Base-by-base conservation (phyloP, 2,888 invertebrate species). In the Cyrtodaria siliqua region DNA sequence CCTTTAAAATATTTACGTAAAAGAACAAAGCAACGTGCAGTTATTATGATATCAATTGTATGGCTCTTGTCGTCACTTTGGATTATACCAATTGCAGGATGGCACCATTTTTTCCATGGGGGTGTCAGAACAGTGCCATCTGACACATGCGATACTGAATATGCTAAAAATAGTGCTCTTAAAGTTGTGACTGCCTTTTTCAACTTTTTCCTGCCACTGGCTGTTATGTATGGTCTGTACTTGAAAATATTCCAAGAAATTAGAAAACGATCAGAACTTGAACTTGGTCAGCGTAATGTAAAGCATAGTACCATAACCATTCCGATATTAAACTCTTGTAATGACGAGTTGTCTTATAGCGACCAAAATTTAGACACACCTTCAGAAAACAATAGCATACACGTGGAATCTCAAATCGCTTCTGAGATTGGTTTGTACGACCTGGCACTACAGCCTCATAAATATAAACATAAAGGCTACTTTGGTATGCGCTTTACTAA, bases 191-290 rank as follows among this genome's bases (percentile, higher is more conserved):
- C 94, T 2, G 94, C 94, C n/a, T 92, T 93, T 33, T 91, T 94
- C 66, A 94, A 94, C 86, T 94, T 94, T 83, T 94, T 93, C 85
- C 89, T 94, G n/a, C 94, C 94, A 0, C 89, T 94, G 20, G 86
- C 92, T 6, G 86, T 94, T n/a, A 94, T 94, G 94, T 93, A 94
- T 68, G 86, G 84, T 49, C 86, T 94, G 9, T 94, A 94, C 83
- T 92, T 90, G 27, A 91, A 92, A 79, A 94, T 94, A 59, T 94
- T 94, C 84, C 88, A 91, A 74, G 94, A 93, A 79, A 94, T 94
- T 27, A 89, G 93, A 52, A 92, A 93, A 70, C 85, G 94, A 2
- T 93, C 94, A 0, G 89, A 90, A 74, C 85, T 92, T 62, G 92
- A 92, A 74, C 73, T 92, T 23, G 92, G 92, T 2, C 92, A 91